These are phyloP conservation scores for Pardosa pseudoannulata DNA, from an alignment of 2,888 invertebrate genomes.

Conservation along the genomic window DNA sequence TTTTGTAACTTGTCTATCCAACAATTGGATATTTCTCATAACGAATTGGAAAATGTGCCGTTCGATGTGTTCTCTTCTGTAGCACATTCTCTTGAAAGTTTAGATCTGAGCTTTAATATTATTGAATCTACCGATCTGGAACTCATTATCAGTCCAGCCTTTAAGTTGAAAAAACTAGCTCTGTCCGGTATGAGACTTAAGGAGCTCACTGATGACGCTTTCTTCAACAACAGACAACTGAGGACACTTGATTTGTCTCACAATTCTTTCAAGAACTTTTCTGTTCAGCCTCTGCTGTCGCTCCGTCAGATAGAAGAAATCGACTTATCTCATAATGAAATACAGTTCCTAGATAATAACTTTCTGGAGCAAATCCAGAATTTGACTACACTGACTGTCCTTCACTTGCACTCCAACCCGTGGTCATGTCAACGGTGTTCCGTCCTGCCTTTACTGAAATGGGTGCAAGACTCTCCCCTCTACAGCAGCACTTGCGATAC, in stretches of 20 bases:
- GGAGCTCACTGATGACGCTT: slow-evolving; percentile 70
- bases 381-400: slow-evolving; percentile 56
- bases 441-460: slow-evolving; percentile 75
- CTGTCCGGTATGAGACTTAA: slow-evolving; percentile 68
- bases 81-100: slow-evolving; percentile 62
- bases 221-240: slow-evolving; percentile 78
- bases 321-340: slow-evolving; percentile 86
- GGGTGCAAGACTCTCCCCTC: slow-evolving; percentile 74
- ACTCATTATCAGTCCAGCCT: slow-evolving; percentile 81
- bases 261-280: slow-evolving; percentile 83
- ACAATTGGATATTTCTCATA: slow-evolving; percentile 86
- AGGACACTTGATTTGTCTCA: slow-evolving; percentile 85
- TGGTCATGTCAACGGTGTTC: slow-evolving; percentile 84
- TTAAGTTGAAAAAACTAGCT: slow-evolving; percentile 81
- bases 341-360: slow-evolving; percentile 82
- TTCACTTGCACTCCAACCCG: slow-evolving; percentile 81
- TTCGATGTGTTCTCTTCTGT: slow-evolving; percentile 72
- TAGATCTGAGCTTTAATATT: slow-evolving; percentile 75
- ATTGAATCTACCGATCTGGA: slow-evolving; percentile 73
- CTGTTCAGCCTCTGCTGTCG: slow-evolving; percentile 81
- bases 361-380: slow-evolving; percentile 80
- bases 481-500: slow-evolving; percentile 74
- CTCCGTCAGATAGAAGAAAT: slow-evolving; percentile 82
- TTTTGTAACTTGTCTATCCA: slow-evolving; percentile 85
- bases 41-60: slow-evolving; percentile 78